phyloP scores from a whole-genome alignment of 2,113 vertebrate species.

The Rhinolophus ferrumequinum region DNA sequence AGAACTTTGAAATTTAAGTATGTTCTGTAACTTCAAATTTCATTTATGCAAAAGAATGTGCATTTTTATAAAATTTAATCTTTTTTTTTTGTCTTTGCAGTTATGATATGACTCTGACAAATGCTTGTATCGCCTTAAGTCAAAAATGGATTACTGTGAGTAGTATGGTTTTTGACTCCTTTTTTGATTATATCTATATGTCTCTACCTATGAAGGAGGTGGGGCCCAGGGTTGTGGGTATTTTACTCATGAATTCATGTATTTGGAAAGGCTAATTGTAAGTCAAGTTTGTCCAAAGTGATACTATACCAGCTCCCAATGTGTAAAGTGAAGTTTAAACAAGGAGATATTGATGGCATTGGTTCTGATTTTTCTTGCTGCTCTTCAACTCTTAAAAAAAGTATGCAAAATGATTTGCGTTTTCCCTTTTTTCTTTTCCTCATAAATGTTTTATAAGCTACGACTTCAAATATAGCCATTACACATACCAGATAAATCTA shows the following conservation, averaged over 20 bases:
- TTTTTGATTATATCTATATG: neutral
- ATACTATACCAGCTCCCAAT: neutral
- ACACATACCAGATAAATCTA: neutral
- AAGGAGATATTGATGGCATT: neutral
- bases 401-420: neutral
- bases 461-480: neutral
- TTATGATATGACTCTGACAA: slow-evolving; percentile 94
- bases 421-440: neutral
- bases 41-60: neutral
- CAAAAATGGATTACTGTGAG: slow-evolving; percentile 93
- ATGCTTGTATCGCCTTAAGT: slow-evolving; percentile 91
- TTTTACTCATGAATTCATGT: neutral
- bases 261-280: neutral
- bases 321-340: neutral
- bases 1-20: neutral
- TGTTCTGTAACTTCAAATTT: neutral
- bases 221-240: neutral
- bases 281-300: neutral
- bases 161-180: slow-evolving; percentile 25
- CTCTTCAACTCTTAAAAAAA: neutral
- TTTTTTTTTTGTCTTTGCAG: slow-evolving; percentile 83
- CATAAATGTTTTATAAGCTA: neutral
- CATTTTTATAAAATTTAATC: neutral
- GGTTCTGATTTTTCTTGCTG: neutral
- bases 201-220: neutral